A percentile compares a stretch with the other conserved stretches of the same genome.
These are phyloP conservation scores for Bovichtus diacanthus DNA, from an alignment of 2,797 vertebrate genomes.

Conservation along the genomic window DNA sequence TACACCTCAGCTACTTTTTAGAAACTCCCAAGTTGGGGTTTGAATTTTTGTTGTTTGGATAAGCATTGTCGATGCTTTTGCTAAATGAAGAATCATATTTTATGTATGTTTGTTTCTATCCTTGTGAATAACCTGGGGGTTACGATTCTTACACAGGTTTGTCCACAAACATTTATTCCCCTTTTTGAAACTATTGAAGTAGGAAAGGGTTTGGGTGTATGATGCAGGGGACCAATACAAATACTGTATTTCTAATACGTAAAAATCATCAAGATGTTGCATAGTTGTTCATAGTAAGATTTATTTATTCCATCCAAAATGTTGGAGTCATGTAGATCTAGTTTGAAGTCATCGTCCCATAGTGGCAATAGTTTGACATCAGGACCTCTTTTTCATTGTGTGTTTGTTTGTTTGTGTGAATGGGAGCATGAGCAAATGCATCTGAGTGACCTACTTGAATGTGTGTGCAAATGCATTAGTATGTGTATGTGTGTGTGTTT, in stretches of 20 bases:
- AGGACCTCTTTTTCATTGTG: constrained; percentile 69
- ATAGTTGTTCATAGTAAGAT: constrained; percentile 43
- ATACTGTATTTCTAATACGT: constrained; percentile 56
- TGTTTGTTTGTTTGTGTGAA: constrained; percentile 25
- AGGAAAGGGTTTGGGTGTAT: not conserved
- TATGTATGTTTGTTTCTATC: constrained; percentile 32
- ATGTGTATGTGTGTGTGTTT: not conserved
- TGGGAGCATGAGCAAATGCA: constrained; percentile 11
- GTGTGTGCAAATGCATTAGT: constrained; percentile 19
- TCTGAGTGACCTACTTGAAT: not conserved
- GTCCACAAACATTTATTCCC: constrained; percentile 17
- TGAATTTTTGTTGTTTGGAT: constrained; percentile 31
- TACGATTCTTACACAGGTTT: constrained; percentile 24
- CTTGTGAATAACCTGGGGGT: constrained; percentile 37
- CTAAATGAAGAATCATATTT: constrained; percentile 38
- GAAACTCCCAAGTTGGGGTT: constrained; percentile 27
- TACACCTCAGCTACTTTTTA: constrained; percentile 52
- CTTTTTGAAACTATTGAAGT: constrained; percentile 34
- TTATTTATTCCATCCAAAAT: constrained; percentile 69
- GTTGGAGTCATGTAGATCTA: constrained; percentile 45
- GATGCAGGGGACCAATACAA: constrained; percentile 21
- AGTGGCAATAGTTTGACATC: constrained; percentile 64
- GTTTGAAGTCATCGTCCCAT: constrained; percentile 42
- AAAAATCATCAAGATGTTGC: constrained; percentile 42
- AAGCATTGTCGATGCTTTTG: constrained; percentile 26